Percentiles rank a stretch among this genome's conserved stretches.
Conservation (phyloP, 2,888 invertebrate genomes). For the Tipula vernalis region DNA sequence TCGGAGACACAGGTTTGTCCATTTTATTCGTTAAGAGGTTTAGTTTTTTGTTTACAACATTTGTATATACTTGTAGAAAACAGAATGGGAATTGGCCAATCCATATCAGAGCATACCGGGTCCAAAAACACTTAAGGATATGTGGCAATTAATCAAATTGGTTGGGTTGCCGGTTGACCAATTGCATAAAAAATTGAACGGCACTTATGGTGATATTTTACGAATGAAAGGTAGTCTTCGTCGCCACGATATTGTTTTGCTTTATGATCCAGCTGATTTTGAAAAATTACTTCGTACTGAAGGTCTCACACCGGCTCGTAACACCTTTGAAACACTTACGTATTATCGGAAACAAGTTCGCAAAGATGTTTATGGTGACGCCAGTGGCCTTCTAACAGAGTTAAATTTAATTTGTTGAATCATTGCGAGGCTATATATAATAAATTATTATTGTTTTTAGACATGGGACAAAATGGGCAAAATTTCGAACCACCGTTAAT, state of each 20-base stretch:
- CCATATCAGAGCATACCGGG: conserved; percentile 26
- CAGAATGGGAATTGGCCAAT: conserved; percentile 23
- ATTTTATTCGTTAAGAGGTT: neutral
- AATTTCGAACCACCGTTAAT: conserved; percentile 51
- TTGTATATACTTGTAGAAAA: neutral
- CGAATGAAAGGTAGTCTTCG: conserved; percentile 28
- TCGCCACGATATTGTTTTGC: conserved; percentile 26
- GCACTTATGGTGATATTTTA: conserved; percentile 28
- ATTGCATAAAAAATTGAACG: neutral
- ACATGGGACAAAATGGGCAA: conserved; percentile 53
- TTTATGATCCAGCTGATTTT: conserved; percentile 40
- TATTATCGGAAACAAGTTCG: conserved; percentile 30
- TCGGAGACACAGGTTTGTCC: neutral
- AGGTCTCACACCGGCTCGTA: conserved; percentile 35
- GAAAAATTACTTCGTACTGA: conserved; percentile 34
- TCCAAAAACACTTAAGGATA: conserved; percentile 22
- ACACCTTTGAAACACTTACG: conserved; percentile 28
- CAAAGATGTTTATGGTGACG: conserved; percentile 16
- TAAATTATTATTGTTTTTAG: conserved; percentile 25
- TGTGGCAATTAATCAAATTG: conserved; percentile 18
- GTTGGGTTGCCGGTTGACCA: conserved; percentile 25
- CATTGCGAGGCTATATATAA: neutral
- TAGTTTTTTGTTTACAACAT: neutral
- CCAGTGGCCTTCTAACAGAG: conserved; percentile 19
- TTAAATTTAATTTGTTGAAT: conserved; percentile 13